Evolutionary conservation across 1,140 invertebrate species (phyloP), one percentile per base, ranked within the genome.

Genomic region (Drosophila carrolli): DNA sequence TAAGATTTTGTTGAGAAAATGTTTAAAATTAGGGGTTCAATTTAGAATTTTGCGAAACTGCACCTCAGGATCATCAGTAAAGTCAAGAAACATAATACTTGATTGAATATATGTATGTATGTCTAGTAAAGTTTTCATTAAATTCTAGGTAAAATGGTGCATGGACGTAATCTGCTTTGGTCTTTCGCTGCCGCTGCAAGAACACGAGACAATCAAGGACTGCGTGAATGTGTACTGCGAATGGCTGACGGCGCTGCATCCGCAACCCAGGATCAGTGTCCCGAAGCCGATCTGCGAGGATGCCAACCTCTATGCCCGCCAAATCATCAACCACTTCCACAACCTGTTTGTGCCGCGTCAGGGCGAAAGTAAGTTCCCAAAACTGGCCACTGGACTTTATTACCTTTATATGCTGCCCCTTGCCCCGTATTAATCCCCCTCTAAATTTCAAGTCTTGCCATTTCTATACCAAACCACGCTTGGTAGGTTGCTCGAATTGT

Each of bases 161-260:
- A 92, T 92, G 91, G 90, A 91, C 43, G 97, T 98, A 7, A 95
- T 99, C 19, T 97, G 98, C 84, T 98, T 96, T 93, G 98, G 98
- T 0, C 93, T 99, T 0, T 97, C 97, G 37, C 93, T 99, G 37
- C 97, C 98, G 0, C 91, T 99, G 10, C 94, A 95, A 38, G 98
- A 99, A 92, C 97, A 98, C 92, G 98, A 99, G 78, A 97, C 97
- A 0, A 96, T 99, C 43, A 95, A 98, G 74, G 98, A 99, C 93
- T 99, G 98, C 93, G 98, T 99, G 8, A 97, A 97, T 93, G 96
- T 99, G 23, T 99, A 99, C 91, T 99, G 98, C 93, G 98, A 99
- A 88, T 99, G 98, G 98, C 93, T 99, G 29, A 96, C 96, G 0
- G 96, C 97, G 1, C 93, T 98, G 53, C 95, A 98, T 78, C 96